A percentile compares a stretch with the other conserved stretches of the same genome.
Conservation (phyloP, 1,140 invertebrate species). For the Camponotus vicinus region DNA sequence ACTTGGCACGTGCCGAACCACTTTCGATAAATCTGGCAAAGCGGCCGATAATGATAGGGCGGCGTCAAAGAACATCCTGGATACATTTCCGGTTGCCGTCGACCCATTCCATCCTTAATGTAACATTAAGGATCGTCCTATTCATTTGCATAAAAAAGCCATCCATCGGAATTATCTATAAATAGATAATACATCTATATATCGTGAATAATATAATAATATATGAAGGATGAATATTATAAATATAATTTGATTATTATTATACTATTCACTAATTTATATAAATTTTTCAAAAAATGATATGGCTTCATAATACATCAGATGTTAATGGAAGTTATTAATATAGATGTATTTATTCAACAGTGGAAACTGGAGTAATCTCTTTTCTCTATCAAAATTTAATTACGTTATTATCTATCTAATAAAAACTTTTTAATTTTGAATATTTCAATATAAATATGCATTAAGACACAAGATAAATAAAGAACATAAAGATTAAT, state of each 20-base stretch:
- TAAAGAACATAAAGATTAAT: too few species aligned
- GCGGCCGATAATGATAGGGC: slow-evolving; percentile 59
- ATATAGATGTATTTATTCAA: background rate
- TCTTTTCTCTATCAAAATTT: background rate
- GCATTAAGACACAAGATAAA: too few species aligned
- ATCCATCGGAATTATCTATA: background rate
- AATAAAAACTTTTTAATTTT: background rate
- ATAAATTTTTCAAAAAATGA: background rate
- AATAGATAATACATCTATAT: slow-evolving; percentile 2
- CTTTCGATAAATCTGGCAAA: slow-evolving; percentile 59
- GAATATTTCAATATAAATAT: background rate
- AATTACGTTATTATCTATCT: background rate
- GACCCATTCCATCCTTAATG: background rate
- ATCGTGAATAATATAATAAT: background rate
- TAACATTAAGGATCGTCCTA: background rate
- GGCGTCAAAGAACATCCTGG: slow-evolving; percentile 31
- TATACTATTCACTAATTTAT: background rate
- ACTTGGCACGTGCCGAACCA: slow-evolving; percentile 61
- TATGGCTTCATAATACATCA: background rate
- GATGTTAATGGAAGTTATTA: background rate
- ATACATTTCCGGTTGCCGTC: slow-evolving; percentile 54
- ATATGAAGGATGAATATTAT: background rate
- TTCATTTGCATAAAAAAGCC: slow-evolving; percentile 20
- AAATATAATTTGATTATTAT: background rate
- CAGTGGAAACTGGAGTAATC: background rate